A percentile compares a stretch with the other conserved stretches of the same genome.
Evolutionary conservation across 2,113 vertebrate species (phyloP).

Genomic region (Crotalus horridus): DNA sequence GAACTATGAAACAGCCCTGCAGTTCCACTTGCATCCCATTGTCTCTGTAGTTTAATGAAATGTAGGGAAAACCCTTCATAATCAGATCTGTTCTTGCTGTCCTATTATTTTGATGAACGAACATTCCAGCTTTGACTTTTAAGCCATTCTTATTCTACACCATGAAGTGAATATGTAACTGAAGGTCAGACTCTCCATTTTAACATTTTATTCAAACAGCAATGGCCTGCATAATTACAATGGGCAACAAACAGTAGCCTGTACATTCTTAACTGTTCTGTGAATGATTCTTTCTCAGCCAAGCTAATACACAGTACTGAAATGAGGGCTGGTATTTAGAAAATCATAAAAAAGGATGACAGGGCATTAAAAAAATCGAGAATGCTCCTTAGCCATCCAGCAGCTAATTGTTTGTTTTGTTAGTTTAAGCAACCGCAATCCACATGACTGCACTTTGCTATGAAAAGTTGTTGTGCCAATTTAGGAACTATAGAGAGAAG

Average conservation of each 20-base stretch:
- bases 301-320: not conserved
- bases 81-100: conserved; percentile 41
- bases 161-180: conserved; percentile 19
- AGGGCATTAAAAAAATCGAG: not conserved
- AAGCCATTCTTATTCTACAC: conserved; percentile 38
- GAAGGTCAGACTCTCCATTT: conserved; percentile 51
- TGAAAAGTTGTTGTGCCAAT: conserved; percentile 22
- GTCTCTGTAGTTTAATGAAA: conserved; percentile 40
- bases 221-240: conserved; percentile 46
- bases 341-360: not conserved
- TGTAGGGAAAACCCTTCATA: conserved; percentile 10
- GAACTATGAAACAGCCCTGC: not conserved
- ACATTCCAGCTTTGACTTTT: conserved; percentile 38
- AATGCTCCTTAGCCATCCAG: conserved; percentile 8
- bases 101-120: conserved; percentile 49
- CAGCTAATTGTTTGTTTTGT: not conserved
- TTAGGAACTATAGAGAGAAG: not conserved
- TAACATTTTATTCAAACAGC: conserved; percentile 50
- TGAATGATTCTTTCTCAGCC: not conserved
- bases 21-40: not conserved
- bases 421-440: conserved; percentile 20
- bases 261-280: not conserved
- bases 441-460: not conserved
- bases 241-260: conserved; percentile 38
- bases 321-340: not conserved